Conservation (phyloP, 2,797 vertebrate genomes). For the Amblyraja radiata region DNA sequence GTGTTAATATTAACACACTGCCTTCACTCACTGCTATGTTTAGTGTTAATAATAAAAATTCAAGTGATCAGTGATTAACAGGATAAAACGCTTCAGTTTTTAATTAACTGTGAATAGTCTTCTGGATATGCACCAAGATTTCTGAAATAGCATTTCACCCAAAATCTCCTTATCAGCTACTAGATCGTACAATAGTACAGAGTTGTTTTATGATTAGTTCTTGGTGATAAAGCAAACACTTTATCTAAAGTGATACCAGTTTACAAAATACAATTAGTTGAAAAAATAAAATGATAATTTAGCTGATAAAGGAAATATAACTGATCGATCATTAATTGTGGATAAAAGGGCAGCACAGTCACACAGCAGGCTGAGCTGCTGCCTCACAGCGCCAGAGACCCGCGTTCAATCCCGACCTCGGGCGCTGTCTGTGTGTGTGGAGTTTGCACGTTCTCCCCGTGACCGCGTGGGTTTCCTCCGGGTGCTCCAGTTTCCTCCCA, state of each 20-base stretch:
- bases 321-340: not conserved
- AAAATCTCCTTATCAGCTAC: not conserved
- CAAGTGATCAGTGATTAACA: slow-evolving; percentile 15
- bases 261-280: not conserved
- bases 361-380: no score
- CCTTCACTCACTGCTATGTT: not conserved
- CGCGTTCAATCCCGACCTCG: no score
- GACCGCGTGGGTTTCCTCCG: no score
- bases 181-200: not conserved
- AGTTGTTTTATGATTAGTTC: not conserved
- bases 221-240: not conserved
- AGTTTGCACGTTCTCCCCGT: no score
- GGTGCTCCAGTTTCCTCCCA: no score
- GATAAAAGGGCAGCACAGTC: not conserved
- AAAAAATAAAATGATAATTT: not conserved
- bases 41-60: not conserved
- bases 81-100: slow-evolving; percentile 15
- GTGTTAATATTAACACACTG: not conserved
- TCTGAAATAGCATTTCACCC: not conserved
- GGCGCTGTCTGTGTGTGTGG: no score
- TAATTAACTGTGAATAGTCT: not conserved
- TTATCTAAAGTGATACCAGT: not conserved
- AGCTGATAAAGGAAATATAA: not conserved
- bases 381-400: no score
- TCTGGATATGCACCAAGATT: not conserved